These are phyloP conservation scores for Megalonaias nervosa DNA, from an alignment of 1,140 invertebrate species.

Conservation along the genomic window DNA sequence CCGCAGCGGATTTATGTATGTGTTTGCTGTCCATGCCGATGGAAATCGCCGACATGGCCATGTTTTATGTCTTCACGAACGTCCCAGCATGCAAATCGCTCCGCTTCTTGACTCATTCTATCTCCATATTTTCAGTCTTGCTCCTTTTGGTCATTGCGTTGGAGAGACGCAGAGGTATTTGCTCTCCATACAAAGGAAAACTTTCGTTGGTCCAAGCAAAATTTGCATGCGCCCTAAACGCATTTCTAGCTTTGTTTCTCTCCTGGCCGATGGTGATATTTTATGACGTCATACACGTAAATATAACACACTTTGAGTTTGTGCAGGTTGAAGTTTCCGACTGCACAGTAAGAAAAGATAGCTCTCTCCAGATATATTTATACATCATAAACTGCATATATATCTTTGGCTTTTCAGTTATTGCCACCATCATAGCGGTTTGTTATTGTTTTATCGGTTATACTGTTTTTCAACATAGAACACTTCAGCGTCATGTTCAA, in stretches of 20 bases:
- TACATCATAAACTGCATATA: constrained; percentile 18
- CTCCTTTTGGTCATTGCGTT: constrained; percentile 42
- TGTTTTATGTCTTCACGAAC: constrained; percentile 38
- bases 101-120: constrained; percentile 38
- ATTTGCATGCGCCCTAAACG: constrained; percentile 16
- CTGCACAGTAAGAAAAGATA: constrained; percentile 16
- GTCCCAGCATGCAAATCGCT: constrained; percentile 35
- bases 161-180: constrained; percentile 50
- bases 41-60: constrained; percentile 46
- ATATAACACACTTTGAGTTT: constrained; percentile 9
- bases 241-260: constrained; percentile 6
- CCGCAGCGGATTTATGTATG: constrained; percentile 45
- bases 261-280: constrained; percentile 26
- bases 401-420: constrained; percentile 7
- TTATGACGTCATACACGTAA: constrained; percentile 13
- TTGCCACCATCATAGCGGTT: constrained; percentile 5
- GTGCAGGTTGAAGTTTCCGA: constrained; percentile 10
- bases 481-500: not conserved
- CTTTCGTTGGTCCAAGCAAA: constrained; percentile 15
- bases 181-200: constrained; percentile 40
- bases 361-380: constrained; percentile 6
- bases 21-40: constrained; percentile 47
- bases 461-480: constrained; percentile 10
- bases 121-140: constrained; percentile 36
- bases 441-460: constrained; percentile 23